Conservation (phyloP, 92 coral and sea anemone species). For the Chrysogorgia sp. region DNA sequence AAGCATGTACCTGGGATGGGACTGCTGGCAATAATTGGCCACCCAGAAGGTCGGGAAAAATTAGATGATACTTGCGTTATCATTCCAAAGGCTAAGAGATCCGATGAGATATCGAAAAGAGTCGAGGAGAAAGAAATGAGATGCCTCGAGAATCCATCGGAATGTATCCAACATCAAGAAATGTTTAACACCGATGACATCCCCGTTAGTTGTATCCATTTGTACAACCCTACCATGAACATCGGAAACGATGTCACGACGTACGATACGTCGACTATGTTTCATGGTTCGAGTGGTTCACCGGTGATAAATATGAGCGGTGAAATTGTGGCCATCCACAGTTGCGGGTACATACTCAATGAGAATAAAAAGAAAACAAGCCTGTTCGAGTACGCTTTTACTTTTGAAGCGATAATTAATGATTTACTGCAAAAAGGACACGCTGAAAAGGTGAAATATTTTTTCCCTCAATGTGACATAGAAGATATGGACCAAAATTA, state of each 20-base stretch:
- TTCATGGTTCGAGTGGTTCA: slow-evolving; percentile 20
- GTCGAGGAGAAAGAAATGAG: neutral
- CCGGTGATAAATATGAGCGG: slow-evolving; percentile 14
- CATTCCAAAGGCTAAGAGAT: neutral
- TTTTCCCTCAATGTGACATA: neutral
- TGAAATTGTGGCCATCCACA: slow-evolving; percentile 13
- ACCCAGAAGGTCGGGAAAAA: slow-evolving; percentile 3
- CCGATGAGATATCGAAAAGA: neutral
- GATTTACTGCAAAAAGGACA: neutral
- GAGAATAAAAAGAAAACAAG: neutral
- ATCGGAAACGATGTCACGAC: neutral
- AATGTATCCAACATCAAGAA: neutral
- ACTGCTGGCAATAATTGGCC: neutral
- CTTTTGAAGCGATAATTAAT: neutral
- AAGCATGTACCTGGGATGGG: neutral
- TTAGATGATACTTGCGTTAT: slow-evolving; percentile 4
- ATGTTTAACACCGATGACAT: neutral
- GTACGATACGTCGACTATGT: slow-evolving; percentile 12
- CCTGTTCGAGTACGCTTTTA: neutral
- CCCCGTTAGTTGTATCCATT: slow-evolving; percentile 12
- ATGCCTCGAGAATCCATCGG: neutral
- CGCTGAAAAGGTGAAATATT: neutral
- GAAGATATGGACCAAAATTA: neutral
- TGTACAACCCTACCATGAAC: neutral
- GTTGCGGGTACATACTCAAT: neutral